Conservation (phyloP, 2,797 vertebrate genomes). For the Cirrhinus mrigala region DNA sequence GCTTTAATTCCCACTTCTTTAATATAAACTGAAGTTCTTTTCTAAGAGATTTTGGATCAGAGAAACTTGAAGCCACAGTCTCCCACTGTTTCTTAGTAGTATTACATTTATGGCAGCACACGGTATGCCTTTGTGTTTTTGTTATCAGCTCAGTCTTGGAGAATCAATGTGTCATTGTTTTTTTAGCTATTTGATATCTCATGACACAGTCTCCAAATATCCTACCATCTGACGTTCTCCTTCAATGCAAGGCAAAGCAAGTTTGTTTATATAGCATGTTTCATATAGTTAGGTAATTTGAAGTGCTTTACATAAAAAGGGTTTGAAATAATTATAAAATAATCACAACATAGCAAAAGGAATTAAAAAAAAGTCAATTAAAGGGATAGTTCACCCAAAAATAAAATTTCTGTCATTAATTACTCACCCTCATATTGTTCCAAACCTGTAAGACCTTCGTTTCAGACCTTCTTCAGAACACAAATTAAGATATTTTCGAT, state of each 20-base stretch:
- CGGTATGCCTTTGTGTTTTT: constrained; percentile 44
- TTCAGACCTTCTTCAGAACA: too few relatives aligned
- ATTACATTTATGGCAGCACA: constrained; percentile 41
- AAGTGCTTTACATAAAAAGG: background rate
- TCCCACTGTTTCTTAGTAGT: constrained; percentile 29
- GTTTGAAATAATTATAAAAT: background rate
- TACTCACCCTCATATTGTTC: too few relatives aligned
- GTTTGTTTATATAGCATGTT: background rate
- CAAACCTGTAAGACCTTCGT: too few relatives aligned
- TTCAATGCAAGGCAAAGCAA: constrained; percentile 8
- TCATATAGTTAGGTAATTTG: background rate
- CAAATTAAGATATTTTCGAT: too few relatives aligned
- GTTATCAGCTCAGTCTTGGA: constrained; percentile 36
- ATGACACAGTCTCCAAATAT: constrained; percentile 23
- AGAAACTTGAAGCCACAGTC: constrained; percentile 16
- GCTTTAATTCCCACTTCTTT: background rate
- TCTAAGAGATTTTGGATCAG: constrained; percentile 22
- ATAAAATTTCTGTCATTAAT: too few relatives aligned
- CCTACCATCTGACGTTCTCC: constrained; percentile 44
- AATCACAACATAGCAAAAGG: background rate
- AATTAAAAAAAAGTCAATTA: background rate
- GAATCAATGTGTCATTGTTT: constrained; percentile 45
- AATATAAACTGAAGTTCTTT: constrained; percentile 8
- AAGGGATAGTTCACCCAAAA: too few relatives aligned
- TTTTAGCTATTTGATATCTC: constrained; percentile 40